Percentiles rank a stretch among this genome's conserved stretches.
phyloP scores from a whole-genome alignment of 2,797 vertebrate genomes.

The Acridotheres tristis region DNA sequence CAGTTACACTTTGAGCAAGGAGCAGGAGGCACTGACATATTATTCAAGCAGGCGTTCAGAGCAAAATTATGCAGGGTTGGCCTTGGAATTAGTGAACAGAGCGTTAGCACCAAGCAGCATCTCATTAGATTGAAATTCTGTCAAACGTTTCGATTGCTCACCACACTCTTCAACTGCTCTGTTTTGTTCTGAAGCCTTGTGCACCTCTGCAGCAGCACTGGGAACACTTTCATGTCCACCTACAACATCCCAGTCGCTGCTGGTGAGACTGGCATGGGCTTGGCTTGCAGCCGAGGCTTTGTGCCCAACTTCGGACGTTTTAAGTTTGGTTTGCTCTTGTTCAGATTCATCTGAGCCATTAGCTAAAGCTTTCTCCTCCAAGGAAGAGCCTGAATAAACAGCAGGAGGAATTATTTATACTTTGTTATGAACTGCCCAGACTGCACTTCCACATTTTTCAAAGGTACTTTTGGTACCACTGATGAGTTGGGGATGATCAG shows the following conservation, averaged over 20 bases:
- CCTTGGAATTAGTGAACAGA: conserved; percentile 71
- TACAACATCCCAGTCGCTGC: conserved; percentile 81
- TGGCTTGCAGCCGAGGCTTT: conserved; percentile 77
- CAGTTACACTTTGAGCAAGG: conserved; percentile 64
- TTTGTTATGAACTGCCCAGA: conserved; percentile 2
- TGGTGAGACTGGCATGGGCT: conserved; percentile 81
- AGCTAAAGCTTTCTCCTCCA: conserved; percentile 92
- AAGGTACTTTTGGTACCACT: not conserved
- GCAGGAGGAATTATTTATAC: conserved; percentile 70
- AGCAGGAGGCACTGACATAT: conserved; percentile 58
- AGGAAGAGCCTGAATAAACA: conserved; percentile 87
- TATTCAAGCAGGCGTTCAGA: conserved; percentile 73
- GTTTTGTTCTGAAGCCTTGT: conserved; percentile 78
- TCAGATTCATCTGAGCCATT: conserved; percentile 85
- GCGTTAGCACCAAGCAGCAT: conserved; percentile 74
- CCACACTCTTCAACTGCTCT: conserved; percentile 83
- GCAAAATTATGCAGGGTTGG: conserved; percentile 70
- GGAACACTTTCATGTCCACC: conserved; percentile 80
- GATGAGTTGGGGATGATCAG: not conserved
- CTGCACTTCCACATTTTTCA: not conserved
- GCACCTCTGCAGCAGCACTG: conserved; percentile 76
- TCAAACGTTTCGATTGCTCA: conserved; percentile 82
- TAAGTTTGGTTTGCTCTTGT: conserved; percentile 86
- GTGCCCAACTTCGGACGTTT: conserved; percentile 77
- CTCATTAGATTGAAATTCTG: conserved; percentile 60